Conservation (phyloP, 2,888 invertebrate genomes). For the Pogonocherus hispidulus region DNA sequence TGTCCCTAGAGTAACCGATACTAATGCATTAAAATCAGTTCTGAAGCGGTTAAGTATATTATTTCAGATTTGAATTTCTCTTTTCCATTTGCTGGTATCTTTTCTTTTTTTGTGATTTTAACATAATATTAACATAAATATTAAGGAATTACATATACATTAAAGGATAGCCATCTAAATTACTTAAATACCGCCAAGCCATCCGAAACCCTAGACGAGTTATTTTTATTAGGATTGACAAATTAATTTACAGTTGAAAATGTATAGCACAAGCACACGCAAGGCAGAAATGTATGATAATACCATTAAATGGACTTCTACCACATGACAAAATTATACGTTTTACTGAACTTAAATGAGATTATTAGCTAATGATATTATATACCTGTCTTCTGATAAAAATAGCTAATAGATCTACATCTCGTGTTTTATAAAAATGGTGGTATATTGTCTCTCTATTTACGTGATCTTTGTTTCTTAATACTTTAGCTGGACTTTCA, state of each 20-base stretch:
- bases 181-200: slow-evolving; percentile 25
- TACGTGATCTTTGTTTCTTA: too few relatives aligned
- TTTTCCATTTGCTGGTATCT: too few relatives aligned
- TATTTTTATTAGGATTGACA: slow-evolving; percentile 49
- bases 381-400: not conserved
- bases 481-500: too few relatives aligned
- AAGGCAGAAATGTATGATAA: slow-evolving; percentile 44
- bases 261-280: slow-evolving; percentile 51
- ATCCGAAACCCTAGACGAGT: slow-evolving; percentile 34
- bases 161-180: slow-evolving; percentile 30
- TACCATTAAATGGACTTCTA: slow-evolving; percentile 41
- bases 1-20: too few relatives aligned
- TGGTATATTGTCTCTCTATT: too few relatives aligned
- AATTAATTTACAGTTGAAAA: slow-evolving; percentile 50
- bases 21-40: too few relatives aligned
- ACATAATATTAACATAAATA: too few relatives aligned
- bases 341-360: not conserved
- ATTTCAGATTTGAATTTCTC: too few relatives aligned
- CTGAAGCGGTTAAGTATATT: too few relatives aligned
- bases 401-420: too few relatives aligned
- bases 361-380: not conserved
- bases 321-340: slow-evolving; percentile 40
- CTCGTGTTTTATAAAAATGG: too few relatives aligned
- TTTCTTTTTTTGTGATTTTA: too few relatives aligned
- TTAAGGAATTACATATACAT: slow-evolving; percentile 18